Base-by-base conservation (phyloP, 1,140 invertebrate species). In the Dufourea novaeangliae region DNA sequence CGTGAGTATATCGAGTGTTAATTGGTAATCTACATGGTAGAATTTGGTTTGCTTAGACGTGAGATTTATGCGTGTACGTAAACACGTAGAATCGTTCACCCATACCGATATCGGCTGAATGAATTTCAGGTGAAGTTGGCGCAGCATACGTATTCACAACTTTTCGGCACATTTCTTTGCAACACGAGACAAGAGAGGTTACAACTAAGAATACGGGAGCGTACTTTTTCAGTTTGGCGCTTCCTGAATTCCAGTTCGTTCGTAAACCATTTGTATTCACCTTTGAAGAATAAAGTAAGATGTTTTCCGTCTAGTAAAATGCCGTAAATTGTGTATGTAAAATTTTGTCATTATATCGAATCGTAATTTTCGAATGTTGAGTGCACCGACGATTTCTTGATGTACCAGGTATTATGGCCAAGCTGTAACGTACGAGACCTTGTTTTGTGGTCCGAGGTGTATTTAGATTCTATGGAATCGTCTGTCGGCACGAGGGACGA, bases 121-220 rank as follows among this genome's bases (percentile, higher is more conserved):
- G 1, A 27, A 29, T 84, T 93, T 71, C 89, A 99, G 98, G 96
- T 98, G 61, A 99, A 99, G 94, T 93, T 99, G 83, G 97, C 96
- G 5, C 97, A 98, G 85, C 98, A 99, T 92, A 96, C 96, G 4
- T 98, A 99, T 91, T 99, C 98, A 46, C 97, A 97, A 91, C 94
- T 99, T 84, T 99, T 98, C 93, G 98, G 98, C 70, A 99, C 98
- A 83, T 99, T 99, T 94, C 94, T 99, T 64, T 99, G 97, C 92
- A 99, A 99, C 92, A 97, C 95, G 41, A 93, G 94, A 50, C 94
- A 95, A 86, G 97, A 98, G 91, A 94, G 98, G 59, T 90, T 94
- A 29, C 93, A 94, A 29, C 93, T 95, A 68, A 94, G 95, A 64
- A 94, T 97, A 64, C 91, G 93, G 46, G 94, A 96, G 66, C 93